phyloP scores from a whole-genome alignment of 2,113 vertebrate genomes.

The Promerops cafer region DNA sequence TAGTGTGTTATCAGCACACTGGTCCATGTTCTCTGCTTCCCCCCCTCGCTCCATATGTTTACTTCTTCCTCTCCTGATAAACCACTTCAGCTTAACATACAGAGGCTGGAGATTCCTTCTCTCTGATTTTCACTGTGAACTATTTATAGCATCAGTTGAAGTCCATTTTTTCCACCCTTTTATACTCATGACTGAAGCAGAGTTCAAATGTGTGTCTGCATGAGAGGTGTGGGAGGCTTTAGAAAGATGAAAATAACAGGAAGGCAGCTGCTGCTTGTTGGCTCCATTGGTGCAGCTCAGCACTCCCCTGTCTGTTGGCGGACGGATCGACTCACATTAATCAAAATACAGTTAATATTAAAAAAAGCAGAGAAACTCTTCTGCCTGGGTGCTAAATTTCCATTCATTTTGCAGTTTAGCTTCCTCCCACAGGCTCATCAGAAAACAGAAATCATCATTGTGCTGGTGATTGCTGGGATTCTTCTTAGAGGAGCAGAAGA shows the following conservation, averaged over 20 bases:
- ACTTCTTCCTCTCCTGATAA: not conserved
- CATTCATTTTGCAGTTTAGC: not conserved
- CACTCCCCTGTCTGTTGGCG: not conserved
- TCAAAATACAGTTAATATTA: not conserved
- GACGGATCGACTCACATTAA: not conserved
- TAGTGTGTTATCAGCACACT: not conserved
- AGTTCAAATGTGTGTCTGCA: not conserved
- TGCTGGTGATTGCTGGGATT: not conserved
- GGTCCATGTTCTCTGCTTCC: not conserved
- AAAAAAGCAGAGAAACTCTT: not conserved
- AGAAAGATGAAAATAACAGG: constrained; percentile 37
- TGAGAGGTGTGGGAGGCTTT: not conserved
- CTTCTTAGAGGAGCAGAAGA: not conserved
- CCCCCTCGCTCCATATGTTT: not conserved
- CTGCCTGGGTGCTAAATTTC: not conserved
- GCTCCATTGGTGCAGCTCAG: not conserved
- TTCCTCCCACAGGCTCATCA: not conserved
- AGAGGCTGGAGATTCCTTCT: not conserved
- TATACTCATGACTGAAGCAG: not conserved
- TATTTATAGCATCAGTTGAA: not conserved
- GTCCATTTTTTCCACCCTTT: not conserved
- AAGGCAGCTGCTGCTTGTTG: constrained; percentile 15
- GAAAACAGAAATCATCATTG: not conserved
- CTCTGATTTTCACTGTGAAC: not conserved
- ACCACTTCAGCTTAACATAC: not conserved